These are phyloP conservation scores for Patiria pectinifera DNA, from an alignment of 53 echinoderm and acorn worm species.

Conservation along the genomic window DNA sequence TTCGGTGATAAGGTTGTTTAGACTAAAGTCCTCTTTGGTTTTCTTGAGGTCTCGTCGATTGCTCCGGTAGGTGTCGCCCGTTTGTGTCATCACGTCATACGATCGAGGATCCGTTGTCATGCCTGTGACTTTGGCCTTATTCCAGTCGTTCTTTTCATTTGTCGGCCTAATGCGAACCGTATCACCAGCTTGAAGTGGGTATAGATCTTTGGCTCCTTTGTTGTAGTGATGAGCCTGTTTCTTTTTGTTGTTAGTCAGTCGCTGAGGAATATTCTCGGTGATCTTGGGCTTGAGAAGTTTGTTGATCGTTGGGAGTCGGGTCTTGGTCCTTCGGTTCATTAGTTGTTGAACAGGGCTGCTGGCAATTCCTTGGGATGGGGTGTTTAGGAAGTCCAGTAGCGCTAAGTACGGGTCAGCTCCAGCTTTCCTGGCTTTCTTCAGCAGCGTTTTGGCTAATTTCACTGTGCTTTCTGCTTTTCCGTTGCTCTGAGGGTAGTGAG, in stretches of 20 bases:
- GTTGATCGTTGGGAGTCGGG: not conserved
- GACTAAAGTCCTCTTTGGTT: too few species aligned
- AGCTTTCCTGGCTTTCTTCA: too few species aligned
- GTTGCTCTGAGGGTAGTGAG: constrained; percentile 64
- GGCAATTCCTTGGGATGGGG: too few species aligned
- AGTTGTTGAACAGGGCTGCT: too few species aligned
- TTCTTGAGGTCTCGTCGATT: not conserved
- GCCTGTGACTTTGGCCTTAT: not conserved
- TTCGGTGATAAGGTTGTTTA: not conserved
- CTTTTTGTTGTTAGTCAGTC: too few species aligned
- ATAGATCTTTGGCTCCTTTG: not conserved
- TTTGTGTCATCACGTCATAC: too few species aligned
- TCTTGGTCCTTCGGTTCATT: too few species aligned
- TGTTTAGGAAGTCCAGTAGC: too few species aligned
- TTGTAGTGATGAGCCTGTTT: too few species aligned
- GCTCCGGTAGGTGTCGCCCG: not conserved
- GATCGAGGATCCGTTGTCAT: not conserved
- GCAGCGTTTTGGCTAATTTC: not conserved
- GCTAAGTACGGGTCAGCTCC: too few species aligned
- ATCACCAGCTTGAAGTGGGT: not conserved
- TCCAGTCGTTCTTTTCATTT: not conserved
- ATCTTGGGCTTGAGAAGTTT: not conserved
- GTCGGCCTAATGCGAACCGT: not conserved
- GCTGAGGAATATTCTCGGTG: too few species aligned
- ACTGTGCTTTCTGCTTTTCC: constrained; percentile 67